Conservation (phyloP, 2,888 invertebrate species). For the Seladonia tumulorum region DNA sequence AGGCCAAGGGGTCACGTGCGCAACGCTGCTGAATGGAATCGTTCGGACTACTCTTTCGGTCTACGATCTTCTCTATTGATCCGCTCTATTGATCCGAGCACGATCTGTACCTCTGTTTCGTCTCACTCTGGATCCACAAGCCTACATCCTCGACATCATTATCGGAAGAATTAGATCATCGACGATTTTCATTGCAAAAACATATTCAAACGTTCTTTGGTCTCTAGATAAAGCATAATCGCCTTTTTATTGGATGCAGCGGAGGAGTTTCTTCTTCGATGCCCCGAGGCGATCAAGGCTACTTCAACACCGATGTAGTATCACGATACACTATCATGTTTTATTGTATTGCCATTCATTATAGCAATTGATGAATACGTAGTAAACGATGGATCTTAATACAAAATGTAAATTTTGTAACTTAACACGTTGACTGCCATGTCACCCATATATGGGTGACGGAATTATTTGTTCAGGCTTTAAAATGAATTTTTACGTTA, state of each 20-base stretch:
- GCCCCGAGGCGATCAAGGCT: not conserved
- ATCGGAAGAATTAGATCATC: not conserved
- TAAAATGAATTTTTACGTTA: too few relatives aligned
- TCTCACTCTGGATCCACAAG: not conserved
- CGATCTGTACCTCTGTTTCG: not conserved
- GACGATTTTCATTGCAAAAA: not conserved
- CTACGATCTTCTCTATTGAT: constrained; percentile 4
- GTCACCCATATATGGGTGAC: too few relatives aligned
- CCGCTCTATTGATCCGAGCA: not conserved
- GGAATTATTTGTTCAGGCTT: too few relatives aligned
- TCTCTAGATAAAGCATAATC: not conserved
- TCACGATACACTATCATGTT: not conserved
- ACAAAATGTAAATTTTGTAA: too few relatives aligned
- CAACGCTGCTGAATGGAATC: constrained; percentile 58
- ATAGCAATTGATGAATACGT: too few relatives aligned
- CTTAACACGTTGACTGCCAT: too few relatives aligned
- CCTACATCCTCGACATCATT: not conserved
- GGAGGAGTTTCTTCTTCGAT: not conserved
- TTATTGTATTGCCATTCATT: too few relatives aligned
- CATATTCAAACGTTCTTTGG: not conserved
- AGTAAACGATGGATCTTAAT: too few relatives aligned
- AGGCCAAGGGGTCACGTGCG: constrained; percentile 47
- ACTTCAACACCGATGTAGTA: not conserved
- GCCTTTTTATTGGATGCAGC: not conserved
- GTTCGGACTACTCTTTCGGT: constrained; percentile 35